Percentiles rank a stretch among this genome's conserved stretches.
These are phyloP conservation scores for Brenthis daphne DNA, from an alignment of 2,888 invertebrate genomes.

Conservation along the genomic window DNA sequence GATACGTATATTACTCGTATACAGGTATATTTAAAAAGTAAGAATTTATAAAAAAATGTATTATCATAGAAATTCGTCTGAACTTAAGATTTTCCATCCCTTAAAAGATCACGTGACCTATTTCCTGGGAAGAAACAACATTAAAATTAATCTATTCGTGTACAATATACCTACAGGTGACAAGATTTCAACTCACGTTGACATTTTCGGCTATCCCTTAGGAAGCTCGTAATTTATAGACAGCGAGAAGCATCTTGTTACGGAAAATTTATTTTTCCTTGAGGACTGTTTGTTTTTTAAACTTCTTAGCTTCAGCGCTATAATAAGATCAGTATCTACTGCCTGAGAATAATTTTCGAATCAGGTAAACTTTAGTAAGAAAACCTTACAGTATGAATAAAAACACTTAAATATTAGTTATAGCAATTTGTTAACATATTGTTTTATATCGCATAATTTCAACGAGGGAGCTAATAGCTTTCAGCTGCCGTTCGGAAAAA, in stretches of 20 bases:
- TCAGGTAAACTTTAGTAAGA: too few species aligned
- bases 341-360: too few species aligned
- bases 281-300: slow-evolving; percentile 17
- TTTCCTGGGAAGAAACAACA: slow-evolving; percentile 27
- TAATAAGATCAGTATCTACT: neutral
- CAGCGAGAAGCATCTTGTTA: slow-evolving; percentile 33
- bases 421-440: neutral
- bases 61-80: neutral
- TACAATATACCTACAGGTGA: slow-evolving; percentile 16
- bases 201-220: slow-evolving; percentile 35
- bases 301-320: neutral
- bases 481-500: slow-evolving; percentile 1
- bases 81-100: slow-evolving; percentile 19
- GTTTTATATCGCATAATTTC: neutral
- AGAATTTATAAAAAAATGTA: neutral
- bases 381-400: too few species aligned
- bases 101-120: slow-evolving; percentile 32
- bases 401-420: too few species aligned
- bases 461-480: neutral
- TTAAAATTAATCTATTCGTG: slow-evolving; percentile 35
- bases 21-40: neutral
- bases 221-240: slow-evolving; percentile 36
- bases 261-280: slow-evolving; percentile 34
- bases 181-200: slow-evolving; percentile 25
- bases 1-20: too few species aligned